These are phyloP conservation scores for Psittacula echo DNA, from an alignment of 2,797 vertebrate species.

Conservation along the genomic window DNA sequence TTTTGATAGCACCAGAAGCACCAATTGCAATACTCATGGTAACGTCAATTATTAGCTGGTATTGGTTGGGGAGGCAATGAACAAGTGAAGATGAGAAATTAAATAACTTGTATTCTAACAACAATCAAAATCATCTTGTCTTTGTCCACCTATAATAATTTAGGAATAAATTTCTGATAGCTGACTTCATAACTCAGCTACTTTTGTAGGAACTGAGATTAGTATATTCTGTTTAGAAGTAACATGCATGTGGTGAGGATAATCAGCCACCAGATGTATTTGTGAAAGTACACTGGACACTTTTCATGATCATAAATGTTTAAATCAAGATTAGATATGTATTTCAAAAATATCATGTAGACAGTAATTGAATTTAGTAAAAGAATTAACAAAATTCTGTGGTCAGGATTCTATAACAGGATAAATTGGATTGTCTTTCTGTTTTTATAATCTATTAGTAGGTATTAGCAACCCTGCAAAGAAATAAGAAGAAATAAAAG, in stretches of 20 bases:
- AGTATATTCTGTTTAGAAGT: neutral
- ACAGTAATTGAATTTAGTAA: neutral
- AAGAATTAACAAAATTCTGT: neutral
- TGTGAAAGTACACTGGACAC: neutral
- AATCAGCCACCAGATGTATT: neutral
- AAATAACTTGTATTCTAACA: neutral
- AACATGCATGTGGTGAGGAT: neutral
- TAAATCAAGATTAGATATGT: neutral
- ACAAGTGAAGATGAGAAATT: neutral
- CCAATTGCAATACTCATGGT: neutral
- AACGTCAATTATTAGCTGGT: neutral
- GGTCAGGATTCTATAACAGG: neutral
- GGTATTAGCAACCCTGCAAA: neutral
- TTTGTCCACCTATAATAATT: neutral
- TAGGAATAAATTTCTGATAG: neutral
- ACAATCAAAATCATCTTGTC: neutral
- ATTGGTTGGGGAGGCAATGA: neutral
- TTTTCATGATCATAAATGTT: neutral
- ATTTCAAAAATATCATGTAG: neutral
- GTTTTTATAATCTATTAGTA: neutral
- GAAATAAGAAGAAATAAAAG: neutral
- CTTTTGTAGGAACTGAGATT: neutral
- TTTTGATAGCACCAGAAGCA: neutral
- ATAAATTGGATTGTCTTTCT: neutral
- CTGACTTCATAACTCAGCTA: neutral